phyloP scores from a whole-genome alignment of 2,113 vertebrate genomes.

The Calidris pugnax region DNA sequence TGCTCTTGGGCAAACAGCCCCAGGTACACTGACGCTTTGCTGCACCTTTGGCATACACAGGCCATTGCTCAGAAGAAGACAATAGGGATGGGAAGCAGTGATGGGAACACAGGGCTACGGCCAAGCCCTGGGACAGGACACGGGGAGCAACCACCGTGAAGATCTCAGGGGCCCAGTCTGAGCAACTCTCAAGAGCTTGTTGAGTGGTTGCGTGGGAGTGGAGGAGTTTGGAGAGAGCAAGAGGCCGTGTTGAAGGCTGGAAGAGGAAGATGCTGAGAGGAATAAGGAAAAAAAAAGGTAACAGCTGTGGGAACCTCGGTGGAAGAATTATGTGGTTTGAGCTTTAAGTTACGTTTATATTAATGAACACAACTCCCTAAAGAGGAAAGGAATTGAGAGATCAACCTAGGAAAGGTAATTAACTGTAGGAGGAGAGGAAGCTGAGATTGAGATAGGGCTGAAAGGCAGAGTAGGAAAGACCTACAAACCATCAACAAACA shows the following conservation, averaged over 20 bases:
- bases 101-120: not conserved
- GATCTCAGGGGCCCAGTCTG: not conserved
- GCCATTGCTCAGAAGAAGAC: not conserved
- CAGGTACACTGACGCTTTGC: not conserved
- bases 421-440: not conserved
- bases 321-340: not conserved
- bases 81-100: not conserved
- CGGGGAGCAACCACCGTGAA: not conserved
- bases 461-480: not conserved
- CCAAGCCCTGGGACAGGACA: fast-evolving
- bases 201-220: not conserved
- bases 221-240: not conserved
- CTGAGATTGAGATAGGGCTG: not conserved
- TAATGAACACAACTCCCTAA: not conserved
- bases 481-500: not conserved
- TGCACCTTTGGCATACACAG: not conserved
- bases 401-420: not conserved
- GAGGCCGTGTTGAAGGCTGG: not conserved
- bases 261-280: not conserved
- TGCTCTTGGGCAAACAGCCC: not conserved
- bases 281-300: not conserved
- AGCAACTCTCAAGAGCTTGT: not conserved
- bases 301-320: not conserved
- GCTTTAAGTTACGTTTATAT: not conserved
- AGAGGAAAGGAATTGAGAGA: not conserved